These are phyloP conservation scores for Brachyopa scutellaris DNA, from an alignment of 2,888 invertebrate species.

Conservation along the genomic window DNA sequence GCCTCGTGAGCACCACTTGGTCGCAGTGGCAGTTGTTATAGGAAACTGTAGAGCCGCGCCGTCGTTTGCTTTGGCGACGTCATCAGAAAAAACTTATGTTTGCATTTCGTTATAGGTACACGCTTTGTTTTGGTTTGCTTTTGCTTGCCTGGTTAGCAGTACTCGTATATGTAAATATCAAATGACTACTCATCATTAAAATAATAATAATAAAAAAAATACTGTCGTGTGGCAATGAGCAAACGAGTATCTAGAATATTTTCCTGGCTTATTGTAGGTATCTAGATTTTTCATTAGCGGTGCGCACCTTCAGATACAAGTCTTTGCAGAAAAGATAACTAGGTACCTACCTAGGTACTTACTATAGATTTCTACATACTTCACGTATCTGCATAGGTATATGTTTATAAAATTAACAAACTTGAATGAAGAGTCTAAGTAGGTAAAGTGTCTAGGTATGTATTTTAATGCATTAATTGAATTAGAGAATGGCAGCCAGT, in stretches of 20 bases:
- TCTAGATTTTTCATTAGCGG: not conserved
- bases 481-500: conserved; percentile 60
- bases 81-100: conserved; percentile 44
- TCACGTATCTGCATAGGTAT: no score
- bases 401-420: not conserved
- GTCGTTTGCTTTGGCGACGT: conserved; percentile 38
- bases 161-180: conserved; percentile 57
- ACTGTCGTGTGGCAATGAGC: conserved; percentile 65
- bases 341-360: not conserved
- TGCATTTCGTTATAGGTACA: conserved; percentile 40
- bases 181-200: conserved; percentile 64
- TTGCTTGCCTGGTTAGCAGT: conserved; percentile 12
- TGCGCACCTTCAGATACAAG: not conserved
- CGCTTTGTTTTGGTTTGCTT: conserved; percentile 60
- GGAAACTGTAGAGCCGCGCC: conserved; percentile 45
- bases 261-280: conserved; percentile 45
- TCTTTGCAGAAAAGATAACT: not conserved
- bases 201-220: no score
- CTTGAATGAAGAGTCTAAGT: conserved; percentile 23
- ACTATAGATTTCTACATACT: no score
- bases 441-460: not conserved
- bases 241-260: conserved; percentile 46
- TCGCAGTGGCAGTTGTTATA: conserved; percentile 18
- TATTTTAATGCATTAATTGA: conserved; percentile 40
- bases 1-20: conserved; percentile 28